Base-by-base conservation (phyloP, 2,888 invertebrate genomes). In the Myopa testacea region DNA sequence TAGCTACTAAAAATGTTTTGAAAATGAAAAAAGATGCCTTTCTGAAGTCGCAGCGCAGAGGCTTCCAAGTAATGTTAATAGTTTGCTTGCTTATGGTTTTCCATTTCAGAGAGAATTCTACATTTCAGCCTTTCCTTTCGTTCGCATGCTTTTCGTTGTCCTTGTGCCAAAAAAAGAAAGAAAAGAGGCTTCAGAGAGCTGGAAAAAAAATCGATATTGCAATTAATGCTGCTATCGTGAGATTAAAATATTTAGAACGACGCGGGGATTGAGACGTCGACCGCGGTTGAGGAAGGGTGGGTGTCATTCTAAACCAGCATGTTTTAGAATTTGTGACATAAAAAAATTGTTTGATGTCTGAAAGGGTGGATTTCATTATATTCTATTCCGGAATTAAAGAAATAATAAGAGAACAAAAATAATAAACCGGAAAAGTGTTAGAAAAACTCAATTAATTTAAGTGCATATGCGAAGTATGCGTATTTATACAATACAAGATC, bases 201-300 rank as follows among this genome's bases (percentile, higher is more conserved):
- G 69, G 70, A 76, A 70, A 75, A n/a, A n/a, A 85, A 85, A 85
- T 86, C 85, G 82, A 86, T 86, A 85, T 84, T 84, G 86, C 85
- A 85, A 86, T 85, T 85, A 85, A 86, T 85, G 85, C 82, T 75
- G 69, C 69, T 55, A 75, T 34, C 75, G 75, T 34, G 60, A 58
- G 45, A 68, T 68, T 69, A 75, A 60, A 50, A 68, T 45, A 10
- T 69, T 69, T 50, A 6, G 67, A 3, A 67, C 37, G 38, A 3
- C 67, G 26, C 26, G n/a, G 45, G 16, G 38, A n/a, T 16, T 8
- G 16, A 10, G n/a, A 60, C 40, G 19, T 8, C n/a, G 40, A 67
- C 16, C 12, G 69, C n/a, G 45, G 69, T 67, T 69, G 55, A 37
- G n/a, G 14, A 12, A 38, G 40, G 38, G 58, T 58, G 58, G 14